Evolutionary conservation across 2,888 invertebrate species (phyloP).

Genomic region (Agrochola lota): DNA sequence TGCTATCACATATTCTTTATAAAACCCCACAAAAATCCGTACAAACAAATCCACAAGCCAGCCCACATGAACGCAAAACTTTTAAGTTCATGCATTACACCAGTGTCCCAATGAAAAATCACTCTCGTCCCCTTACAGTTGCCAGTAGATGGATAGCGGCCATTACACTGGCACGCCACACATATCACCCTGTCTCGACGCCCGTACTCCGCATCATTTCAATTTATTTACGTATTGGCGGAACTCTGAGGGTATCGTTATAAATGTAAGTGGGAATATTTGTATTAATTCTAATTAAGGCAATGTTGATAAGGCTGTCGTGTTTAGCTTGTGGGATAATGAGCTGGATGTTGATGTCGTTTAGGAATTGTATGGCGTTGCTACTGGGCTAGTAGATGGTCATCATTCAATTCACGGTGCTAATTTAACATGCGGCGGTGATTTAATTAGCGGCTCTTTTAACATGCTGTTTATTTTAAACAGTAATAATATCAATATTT

Average conservation of each 20-base stretch:
- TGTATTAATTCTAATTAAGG: constrained; percentile 32
- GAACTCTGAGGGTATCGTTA: constrained; percentile 45
- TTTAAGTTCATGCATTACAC: constrained; percentile 63
- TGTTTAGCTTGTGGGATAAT: constrained; percentile 2
- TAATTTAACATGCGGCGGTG: too few species aligned
- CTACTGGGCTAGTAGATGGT: constrained; percentile 7
- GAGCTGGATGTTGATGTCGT: not conserved
- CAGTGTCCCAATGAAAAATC: constrained; percentile 67
- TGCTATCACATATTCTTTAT: not conserved
- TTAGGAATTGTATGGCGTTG: not conserved
- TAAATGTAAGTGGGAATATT: constrained; percentile 35
- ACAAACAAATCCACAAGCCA: constrained; percentile 8
- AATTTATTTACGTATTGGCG: constrained; percentile 66
- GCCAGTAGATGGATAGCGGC: constrained; percentile 63
- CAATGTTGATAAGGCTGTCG: constrained; percentile 21
- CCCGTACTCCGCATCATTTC: constrained; percentile 66
- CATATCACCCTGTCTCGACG: constrained; percentile 67
- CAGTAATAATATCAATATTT: not conserved
- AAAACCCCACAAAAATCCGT: not conserved
- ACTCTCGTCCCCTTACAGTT: constrained; percentile 61
- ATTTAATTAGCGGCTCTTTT: not conserved
- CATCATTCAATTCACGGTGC: not conserved
- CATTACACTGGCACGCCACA: constrained; percentile 70
- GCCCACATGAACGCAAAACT: constrained; percentile 46
- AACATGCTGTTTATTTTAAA: not conserved